Conservation (phyloP, 2,888 invertebrate genomes). For the Hedya salicella region DNA sequence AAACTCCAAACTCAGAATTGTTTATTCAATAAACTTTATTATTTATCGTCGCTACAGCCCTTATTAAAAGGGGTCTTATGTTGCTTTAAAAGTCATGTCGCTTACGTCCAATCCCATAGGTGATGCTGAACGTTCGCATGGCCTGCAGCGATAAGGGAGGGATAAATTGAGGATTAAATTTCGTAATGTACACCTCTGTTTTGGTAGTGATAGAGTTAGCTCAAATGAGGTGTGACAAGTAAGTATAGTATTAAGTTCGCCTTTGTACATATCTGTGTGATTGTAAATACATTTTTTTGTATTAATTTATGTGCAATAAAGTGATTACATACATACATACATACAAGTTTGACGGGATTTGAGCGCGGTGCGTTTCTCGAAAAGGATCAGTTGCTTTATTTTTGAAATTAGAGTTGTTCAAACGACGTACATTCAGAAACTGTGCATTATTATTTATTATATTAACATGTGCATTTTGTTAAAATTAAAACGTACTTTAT, state of each 20-base stretch:
- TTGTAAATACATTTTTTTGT: too few relatives aligned
- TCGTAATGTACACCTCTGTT: constrained; percentile 31
- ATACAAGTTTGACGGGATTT: too few relatives aligned
- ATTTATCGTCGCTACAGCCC: constrained; percentile 43
- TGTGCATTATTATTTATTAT: too few relatives aligned
- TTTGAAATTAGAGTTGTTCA: too few relatives aligned
- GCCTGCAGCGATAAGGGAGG: constrained; percentile 41
- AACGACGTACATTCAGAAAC: too few relatives aligned
- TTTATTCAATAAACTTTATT: constrained; percentile 49
- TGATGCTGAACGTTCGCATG: constrained; percentile 28
- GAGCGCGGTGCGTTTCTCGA: too few relatives aligned
- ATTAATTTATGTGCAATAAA: too few relatives aligned
- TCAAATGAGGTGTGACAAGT: not conserved
- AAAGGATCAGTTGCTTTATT: too few relatives aligned
- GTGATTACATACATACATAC: too few relatives aligned
- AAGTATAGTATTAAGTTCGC: not conserved
- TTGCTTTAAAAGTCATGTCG: not conserved
- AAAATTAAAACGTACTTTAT: too few relatives aligned
- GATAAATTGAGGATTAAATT: constrained; percentile 44
- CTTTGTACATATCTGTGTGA: too few relatives aligned
- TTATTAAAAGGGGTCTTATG: not conserved
- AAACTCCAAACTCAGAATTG: constrained; percentile 40
- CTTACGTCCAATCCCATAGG: not conserved
- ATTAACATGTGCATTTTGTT: too few relatives aligned
- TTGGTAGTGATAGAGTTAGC: constrained; percentile 3